Evolutionary conservation across 2,797 vertebrate genomes (phyloP).

Genomic region (Brachyalestes nurse): DNA sequence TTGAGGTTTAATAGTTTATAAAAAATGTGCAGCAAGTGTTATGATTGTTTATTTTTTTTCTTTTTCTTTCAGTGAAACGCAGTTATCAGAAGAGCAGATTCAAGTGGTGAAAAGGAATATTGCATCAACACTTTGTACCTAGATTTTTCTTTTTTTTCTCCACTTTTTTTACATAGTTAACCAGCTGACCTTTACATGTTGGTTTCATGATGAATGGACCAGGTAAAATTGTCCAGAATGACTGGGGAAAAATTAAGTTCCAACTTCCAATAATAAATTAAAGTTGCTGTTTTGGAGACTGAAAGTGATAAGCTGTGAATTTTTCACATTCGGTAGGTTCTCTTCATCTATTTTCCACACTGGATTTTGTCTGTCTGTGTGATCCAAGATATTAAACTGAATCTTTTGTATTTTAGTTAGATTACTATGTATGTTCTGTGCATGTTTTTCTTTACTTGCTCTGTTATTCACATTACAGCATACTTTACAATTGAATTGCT

Average conservation of each 20-base stretch:
- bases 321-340: background rate
- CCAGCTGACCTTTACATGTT: no score
- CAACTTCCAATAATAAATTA: no score
- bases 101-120: constrained; percentile 48
- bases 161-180: no score
- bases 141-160: no score
- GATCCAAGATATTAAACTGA: background rate
- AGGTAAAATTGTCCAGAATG: no score
- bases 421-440: background rate
- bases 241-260: no score
- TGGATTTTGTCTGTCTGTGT: background rate
- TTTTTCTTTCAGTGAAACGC: constrained; percentile 48
- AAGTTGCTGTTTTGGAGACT: no score
- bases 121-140: no score
- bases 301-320: no score
- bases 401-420: background rate
- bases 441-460: background rate
- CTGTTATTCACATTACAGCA: background rate
- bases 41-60: background rate
- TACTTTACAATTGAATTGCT: background rate
- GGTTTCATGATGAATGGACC: no score
- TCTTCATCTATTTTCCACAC: background rate
- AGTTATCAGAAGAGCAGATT: constrained; percentile 26
- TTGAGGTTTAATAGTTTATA: background rate
- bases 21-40: background rate